Evolutionary conservation across 1,140 invertebrate species (phyloP).

Genomic region (Limonius californicus): DNA sequence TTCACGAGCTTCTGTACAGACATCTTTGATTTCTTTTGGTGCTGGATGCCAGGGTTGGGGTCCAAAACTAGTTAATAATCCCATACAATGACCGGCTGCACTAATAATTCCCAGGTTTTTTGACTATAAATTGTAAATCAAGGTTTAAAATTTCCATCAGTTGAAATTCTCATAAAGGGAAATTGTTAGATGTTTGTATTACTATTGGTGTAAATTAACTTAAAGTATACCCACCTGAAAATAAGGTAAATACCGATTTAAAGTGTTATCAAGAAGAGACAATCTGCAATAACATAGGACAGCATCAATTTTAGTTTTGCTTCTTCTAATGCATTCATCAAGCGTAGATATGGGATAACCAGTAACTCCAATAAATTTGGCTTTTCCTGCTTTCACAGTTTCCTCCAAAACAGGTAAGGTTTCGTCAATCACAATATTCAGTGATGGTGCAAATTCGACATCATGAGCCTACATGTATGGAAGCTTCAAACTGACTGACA

Average conservation of each 20-base stretch:
- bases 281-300: slow-evolving; percentile 77
- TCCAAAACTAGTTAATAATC: slow-evolving; percentile 71
- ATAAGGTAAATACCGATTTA: slow-evolving; percentile 68
- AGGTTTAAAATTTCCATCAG: no score
- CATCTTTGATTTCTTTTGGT: slow-evolving; percentile 59
- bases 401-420: slow-evolving; percentile 77
- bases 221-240: slow-evolving; percentile 62
- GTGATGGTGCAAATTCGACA: slow-evolving; percentile 78
- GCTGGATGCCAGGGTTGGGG: slow-evolving; percentile 84
- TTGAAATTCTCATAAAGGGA: no score
- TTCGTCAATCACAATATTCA: slow-evolving; percentile 78
- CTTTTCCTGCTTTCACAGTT: slow-evolving; percentile 72
- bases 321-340: slow-evolving; percentile 67
- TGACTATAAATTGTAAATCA: slow-evolving; percentile 34
- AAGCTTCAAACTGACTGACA: no score
- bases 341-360: slow-evolving; percentile 79
- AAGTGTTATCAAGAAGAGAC: slow-evolving; percentile 73
- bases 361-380: slow-evolving; percentile 79
- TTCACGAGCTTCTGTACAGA: slow-evolving; percentile 57
- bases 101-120: slow-evolving; percentile 71
- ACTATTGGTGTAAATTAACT: not conserved
- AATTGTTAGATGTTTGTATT: not conserved
- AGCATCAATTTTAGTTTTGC: slow-evolving; percentile 63
- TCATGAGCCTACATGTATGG: slow-evolving; percentile 88
- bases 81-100: slow-evolving; percentile 76